Conservation (phyloP, 2,888 invertebrate genomes). For the Abrostola tripartita region DNA sequence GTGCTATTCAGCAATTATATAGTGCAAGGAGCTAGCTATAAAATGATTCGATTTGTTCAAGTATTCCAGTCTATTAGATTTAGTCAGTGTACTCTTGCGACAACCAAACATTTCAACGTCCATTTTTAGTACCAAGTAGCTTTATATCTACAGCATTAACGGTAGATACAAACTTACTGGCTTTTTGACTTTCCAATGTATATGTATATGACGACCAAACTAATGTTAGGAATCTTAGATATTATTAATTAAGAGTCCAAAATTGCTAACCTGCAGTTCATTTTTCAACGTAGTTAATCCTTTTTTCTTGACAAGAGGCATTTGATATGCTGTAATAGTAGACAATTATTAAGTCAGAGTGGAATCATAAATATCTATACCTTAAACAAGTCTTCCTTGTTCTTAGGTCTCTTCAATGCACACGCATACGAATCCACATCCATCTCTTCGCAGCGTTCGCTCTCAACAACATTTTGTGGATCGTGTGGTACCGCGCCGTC, state of each 20-base stretch:
- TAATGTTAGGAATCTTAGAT: too few relatives aligned
- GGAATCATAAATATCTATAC: neutral
- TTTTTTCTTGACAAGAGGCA: too few relatives aligned
- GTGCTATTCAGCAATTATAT: neutral
- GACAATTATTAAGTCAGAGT: too few relatives aligned
- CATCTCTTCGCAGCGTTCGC: conserved; percentile 93
- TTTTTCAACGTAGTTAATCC: too few relatives aligned
- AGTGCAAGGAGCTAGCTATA: neutral
- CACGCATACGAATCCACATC: conserved; percentile 92
- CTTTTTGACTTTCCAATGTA: too few relatives aligned
- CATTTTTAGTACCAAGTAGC: too few relatives aligned
- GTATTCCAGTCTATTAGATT: neutral
- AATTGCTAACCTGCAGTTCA: too few relatives aligned
- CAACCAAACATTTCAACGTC: neutral
- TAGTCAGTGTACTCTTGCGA: neutral
- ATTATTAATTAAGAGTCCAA: too few relatives aligned
- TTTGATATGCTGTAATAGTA: too few relatives aligned
- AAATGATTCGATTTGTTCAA: conserved; percentile 3
- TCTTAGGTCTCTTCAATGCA: conserved; percentile 90
- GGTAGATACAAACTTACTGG: too few relatives aligned
- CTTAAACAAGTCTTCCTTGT: conserved; percentile 12
- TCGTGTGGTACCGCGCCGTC: conserved; percentile 91
- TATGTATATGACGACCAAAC: too few relatives aligned
- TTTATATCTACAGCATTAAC: too few relatives aligned
- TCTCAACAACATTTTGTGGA: conserved; percentile 93